phyloP scores from a whole-genome alignment of 2,888 invertebrate genomes.

The Himalopsyche kuldschensis region DNA sequence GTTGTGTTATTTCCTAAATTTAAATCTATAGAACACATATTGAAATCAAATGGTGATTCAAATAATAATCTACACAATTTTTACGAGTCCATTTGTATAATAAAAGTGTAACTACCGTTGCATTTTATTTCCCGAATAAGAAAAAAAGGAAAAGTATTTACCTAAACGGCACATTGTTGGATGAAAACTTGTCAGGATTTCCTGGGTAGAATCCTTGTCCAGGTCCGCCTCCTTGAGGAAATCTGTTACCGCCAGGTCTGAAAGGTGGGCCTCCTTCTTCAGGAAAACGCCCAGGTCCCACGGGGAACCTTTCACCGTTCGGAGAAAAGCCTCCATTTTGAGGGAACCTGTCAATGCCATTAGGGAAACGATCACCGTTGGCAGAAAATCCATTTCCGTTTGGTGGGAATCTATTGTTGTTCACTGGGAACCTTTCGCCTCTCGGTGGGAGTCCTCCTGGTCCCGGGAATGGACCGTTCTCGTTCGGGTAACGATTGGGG shows the following conservation, averaged over 20 bases:
- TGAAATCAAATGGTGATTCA: too few relatives aligned
- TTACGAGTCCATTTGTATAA: too few relatives aligned
- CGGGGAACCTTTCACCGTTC: background rate
- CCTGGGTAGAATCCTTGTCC: constrained; percentile 32
- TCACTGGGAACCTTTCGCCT: background rate
- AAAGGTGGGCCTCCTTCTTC: background rate
- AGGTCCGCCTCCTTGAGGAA: constrained; percentile 3
- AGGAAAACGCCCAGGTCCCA: background rate
- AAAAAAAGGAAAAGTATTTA: background rate
- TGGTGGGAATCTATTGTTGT: background rate
- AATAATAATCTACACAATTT: too few relatives aligned
- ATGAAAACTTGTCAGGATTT: constrained; percentile 25
- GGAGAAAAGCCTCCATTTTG: constrained; percentile 4
- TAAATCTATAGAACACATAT: too few relatives aligned
- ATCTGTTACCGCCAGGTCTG: constrained; percentile 3
- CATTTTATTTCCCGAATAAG: too few relatives aligned
- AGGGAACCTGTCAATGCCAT: background rate
- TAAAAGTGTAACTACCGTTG: too few relatives aligned
- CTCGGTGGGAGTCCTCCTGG: background rate
- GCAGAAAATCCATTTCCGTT: background rate
- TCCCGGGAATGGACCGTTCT: background rate
- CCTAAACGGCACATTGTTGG: constrained; percentile 35
- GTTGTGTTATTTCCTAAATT: too few relatives aligned
- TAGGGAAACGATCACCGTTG: background rate
- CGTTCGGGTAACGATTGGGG: background rate